Evolutionary conservation across 2,797 vertebrate species (phyloP), one percentile per base, ranked within the genome.

Genomic region (Thaleichthys pacificus): DNA sequence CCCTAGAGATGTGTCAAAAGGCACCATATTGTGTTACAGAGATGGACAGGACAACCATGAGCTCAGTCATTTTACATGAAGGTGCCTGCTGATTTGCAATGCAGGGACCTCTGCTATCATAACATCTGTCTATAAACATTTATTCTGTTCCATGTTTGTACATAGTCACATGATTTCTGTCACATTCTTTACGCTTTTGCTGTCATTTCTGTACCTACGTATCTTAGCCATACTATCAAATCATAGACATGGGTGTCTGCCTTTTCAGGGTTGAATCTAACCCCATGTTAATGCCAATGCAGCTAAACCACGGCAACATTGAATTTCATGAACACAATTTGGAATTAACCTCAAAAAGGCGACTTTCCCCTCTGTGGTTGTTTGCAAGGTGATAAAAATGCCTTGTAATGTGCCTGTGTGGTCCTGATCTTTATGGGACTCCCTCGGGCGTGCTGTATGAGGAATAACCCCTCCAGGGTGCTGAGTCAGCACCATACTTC

Each of bases 391-490:
- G n/a, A 11, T 19, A n/a, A 38, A 35, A 64, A 75, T 57, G 80
- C 67, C 30, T 78, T 83, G 87, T 74, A 84, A 84, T 87, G 76
- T 78, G 85, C 76, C 70, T 77, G 76, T 84, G 81, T 79, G 74
- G 80, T 71, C 66, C 77, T 75, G 81, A 84, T 89, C 86, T 91
- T 91, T 90, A 90, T 84, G 85, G 87, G 78, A 74, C 81, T 82
- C 8, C 68, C 80, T 80, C 71, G 51, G 77, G 70, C 80, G 73
- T 61, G 80, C 74, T 80, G 80, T 72, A 77, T 90, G 90, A 90
- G 87, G 85, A 87, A 89, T 80, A 85, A 88, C 84, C 81, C 65
- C 2, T n/a, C 75, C 72, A 88, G 9, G 84, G 72, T 80, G 89
- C 89, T 89, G 90, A 91, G 61, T 91, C 89, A 86, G 89, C 88